Conservation (phyloP, 2,888 invertebrate species). For the Argyra leucocephala region DNA sequence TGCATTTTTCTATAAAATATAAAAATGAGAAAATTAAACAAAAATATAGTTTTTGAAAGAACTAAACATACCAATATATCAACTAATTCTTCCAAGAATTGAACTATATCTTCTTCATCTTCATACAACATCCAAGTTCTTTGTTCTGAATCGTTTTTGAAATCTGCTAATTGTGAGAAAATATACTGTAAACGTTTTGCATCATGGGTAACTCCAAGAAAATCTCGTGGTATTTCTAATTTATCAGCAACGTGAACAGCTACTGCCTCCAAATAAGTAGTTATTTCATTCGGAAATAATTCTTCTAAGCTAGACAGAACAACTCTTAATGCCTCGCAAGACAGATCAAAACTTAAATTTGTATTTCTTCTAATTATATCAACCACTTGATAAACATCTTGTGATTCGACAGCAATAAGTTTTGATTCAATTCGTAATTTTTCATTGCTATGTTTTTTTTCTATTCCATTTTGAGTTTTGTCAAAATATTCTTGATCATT, state of each 20-base stretch:
- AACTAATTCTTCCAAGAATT: slow-evolving; percentile 71
- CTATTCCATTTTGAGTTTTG: not conserved
- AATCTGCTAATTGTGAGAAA: slow-evolving; percentile 72
- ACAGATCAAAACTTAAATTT: slow-evolving; percentile 76
- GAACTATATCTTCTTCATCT: slow-evolving; percentile 79
- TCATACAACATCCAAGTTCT: slow-evolving; percentile 92
- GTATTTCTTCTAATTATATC: slow-evolving; percentile 74
- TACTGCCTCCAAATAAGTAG: slow-evolving; percentile 52
- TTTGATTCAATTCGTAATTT: not conserved
- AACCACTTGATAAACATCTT: slow-evolving; percentile 62
- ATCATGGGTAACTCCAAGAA: slow-evolving; percentile 70
- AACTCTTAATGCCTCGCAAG: slow-evolving; percentile 72
- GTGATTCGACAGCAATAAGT: slow-evolving; percentile 31
- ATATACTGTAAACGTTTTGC: slow-evolving; percentile 73
- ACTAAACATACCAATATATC: slow-evolving; percentile 61
- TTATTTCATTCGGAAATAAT: slow-evolving; percentile 51
- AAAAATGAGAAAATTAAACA: not conserved
- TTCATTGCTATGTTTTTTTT: not conserved
- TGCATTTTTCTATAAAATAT: slow-evolving; percentile 67
- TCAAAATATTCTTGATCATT: not conserved
- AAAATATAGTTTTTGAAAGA: no score
- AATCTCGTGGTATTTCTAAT: slow-evolving; percentile 50
- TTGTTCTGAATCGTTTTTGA: slow-evolving; percentile 91
- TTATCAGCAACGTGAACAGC: slow-evolving; percentile 52
- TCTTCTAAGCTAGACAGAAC: slow-evolving; percentile 51